These are phyloP conservation scores for Chaetogeoica ovagalla DNA, from an alignment of 2,888 invertebrate genomes.

Conservation along the genomic window DNA sequence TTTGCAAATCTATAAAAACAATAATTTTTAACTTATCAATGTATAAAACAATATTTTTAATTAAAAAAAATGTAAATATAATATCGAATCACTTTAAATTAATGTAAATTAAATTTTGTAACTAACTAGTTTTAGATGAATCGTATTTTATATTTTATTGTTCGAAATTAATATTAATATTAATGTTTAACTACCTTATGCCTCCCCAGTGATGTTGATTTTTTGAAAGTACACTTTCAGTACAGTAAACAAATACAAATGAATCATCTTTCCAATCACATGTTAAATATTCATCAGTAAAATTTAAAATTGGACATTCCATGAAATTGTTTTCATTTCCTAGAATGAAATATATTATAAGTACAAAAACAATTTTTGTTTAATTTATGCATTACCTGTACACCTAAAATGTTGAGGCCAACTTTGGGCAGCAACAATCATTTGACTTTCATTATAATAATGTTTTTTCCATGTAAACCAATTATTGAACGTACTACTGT, in stretches of 20 bases:
- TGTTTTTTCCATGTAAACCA: conserved; percentile 83
- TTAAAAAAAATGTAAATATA: neutral
- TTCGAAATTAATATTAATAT: neutral
- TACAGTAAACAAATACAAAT: conserved; percentile 93
- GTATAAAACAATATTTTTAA: neutral
- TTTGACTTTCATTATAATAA: conserved; percentile 86
- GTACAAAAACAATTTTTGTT: neutral
- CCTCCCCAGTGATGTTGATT: conserved; percentile 91
- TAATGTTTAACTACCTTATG: conserved; percentile 63
- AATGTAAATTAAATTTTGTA: neutral
- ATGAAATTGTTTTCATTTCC: conserved; percentile 71
- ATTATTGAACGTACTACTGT: conserved; percentile 74
- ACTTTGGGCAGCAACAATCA: conserved; percentile 80
- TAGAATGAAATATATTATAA: conserved; percentile 31
- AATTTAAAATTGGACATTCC: conserved; percentile 83
- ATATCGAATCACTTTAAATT: no score
- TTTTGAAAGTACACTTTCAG: conserved; percentile 69
- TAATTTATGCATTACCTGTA: conserved; percentile 57
- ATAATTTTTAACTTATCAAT: conserved; percentile 6
- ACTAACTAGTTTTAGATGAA: neutral
- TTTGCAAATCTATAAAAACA: conserved; percentile 72
- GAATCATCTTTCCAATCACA: conserved; percentile 84
- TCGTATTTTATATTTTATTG: neutral
- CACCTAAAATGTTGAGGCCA: conserved; percentile 91
- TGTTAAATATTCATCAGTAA: conserved; percentile 75